Evolutionary conservation across 1,140 invertebrate genomes (phyloP), one percentile per base, ranked within the genome.

Genomic region (Spodoptera litura): DNA sequence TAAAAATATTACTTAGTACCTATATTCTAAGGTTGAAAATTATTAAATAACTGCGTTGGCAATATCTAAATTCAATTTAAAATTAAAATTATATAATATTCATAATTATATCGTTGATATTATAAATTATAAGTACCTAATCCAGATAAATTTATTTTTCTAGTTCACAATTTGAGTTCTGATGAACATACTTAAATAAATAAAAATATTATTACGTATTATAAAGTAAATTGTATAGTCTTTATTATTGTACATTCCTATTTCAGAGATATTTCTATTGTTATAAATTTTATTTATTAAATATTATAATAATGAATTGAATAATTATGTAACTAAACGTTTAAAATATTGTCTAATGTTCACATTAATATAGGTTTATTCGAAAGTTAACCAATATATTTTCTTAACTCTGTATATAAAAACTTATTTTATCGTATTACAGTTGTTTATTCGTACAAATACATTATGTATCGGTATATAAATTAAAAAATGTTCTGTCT

Each of bases 111-210:
- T 72, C 74, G 79, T 81, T 81, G 72, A 81, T 80, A 83, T 81
- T 82, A 78, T 64, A 64, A 62, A 77, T 61, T 61, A 61, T 64
- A 78, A 81, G 6, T 44, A 70, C 52, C 70, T 71, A 62, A 77
- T 79, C 31, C 13, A n/a, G 38, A 75, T 72, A 76, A 82, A 81
- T 58, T 83, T 85, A 85, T 85, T 85, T 85, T 85, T 85, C 78
- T 85, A 83, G 76, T 68, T 55, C 62, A 77, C 74, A 12, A 56
- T 68, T 68, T 68, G 74, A 56, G 53, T 83, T 79, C 78, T 74
- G 38, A 44, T 79, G 38, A 64, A 75, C 72, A 70, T 77, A 83
- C 70, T n/a, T 81, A 79, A 61, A 59, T 74, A 72, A 82, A 56
- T 79, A 80, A 66, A 4, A 5, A 77, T 77, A 68, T 68, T 53